A percentile compares a stretch with the other conserved stretches of the same genome.
These are phyloP conservation scores for Sylvietta virens DNA, from an alignment of 2,113 vertebrate genomes.

Conservation along the genomic window DNA sequence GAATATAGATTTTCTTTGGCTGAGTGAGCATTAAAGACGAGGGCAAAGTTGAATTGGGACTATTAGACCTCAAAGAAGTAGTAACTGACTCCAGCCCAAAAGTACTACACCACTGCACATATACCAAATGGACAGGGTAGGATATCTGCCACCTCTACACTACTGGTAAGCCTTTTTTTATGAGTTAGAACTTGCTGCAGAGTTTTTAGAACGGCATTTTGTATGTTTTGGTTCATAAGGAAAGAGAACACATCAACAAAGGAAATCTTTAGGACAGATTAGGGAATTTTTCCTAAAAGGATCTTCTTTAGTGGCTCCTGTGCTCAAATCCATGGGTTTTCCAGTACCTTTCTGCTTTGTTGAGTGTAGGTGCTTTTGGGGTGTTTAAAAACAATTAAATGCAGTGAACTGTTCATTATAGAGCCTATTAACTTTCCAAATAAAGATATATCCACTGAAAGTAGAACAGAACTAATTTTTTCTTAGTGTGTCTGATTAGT, in stretches of 20 bases:
- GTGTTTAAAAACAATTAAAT: background rate
- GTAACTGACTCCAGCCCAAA: background rate
- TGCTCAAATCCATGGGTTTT: background rate
- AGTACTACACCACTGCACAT: background rate
- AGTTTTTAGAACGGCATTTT: background rate
- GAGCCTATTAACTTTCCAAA: background rate
- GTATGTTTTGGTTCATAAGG: background rate
- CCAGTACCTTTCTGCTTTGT: background rate
- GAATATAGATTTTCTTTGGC: background rate
- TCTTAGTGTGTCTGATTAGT: background rate
- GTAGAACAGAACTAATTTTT: background rate
- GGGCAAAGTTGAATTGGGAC: background rate
- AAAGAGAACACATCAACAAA: background rate
- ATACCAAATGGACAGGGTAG: fast-evolving
- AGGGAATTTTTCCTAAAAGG: background rate
- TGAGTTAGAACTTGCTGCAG: background rate
- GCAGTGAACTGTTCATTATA: background rate
- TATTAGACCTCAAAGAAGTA: background rate
- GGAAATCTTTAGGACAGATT: background rate
- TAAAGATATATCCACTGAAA: background rate
- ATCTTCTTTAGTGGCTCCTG: background rate
- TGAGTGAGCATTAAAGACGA: background rate
- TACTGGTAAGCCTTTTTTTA: background rate
- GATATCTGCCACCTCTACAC: background rate
- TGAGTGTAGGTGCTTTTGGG: background rate